These are phyloP conservation scores for Aphaenogaster rudis DNA, from an alignment of 1,140 invertebrate species.

Conservation along the genomic window DNA sequence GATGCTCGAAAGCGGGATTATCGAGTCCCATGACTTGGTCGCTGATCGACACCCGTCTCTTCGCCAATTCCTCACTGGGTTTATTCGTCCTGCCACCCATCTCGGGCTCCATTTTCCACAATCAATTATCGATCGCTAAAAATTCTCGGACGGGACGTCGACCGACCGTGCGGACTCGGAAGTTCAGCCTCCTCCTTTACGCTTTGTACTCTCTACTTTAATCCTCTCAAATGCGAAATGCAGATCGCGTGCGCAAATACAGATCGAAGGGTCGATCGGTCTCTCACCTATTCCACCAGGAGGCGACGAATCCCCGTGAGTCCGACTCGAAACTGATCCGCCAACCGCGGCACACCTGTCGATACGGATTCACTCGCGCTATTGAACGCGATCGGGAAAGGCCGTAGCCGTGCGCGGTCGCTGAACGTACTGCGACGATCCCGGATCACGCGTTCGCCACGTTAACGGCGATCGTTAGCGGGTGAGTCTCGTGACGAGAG, in stretches of 20 bases:
- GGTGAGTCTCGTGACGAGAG: slow-evolving; percentile 68
- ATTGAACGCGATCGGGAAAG: slow-evolving; percentile 29
- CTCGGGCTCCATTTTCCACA: slow-evolving; percentile 77
- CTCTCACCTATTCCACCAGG: neutral
- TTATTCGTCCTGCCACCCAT: slow-evolving; percentile 58
- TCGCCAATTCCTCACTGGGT: slow-evolving; percentile 76
- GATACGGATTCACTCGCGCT: slow-evolving; percentile 16
- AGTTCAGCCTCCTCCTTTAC: neutral
- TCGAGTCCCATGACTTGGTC: slow-evolving; percentile 83
- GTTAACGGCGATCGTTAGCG: slow-evolving; percentile 65
- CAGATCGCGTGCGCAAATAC: neutral
- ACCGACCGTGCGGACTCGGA: neutral
- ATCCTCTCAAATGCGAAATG: neutral
- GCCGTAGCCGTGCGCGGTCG: neutral
- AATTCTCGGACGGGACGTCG: neutral
- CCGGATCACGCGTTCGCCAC: slow-evolving; percentile 43
- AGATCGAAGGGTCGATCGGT: neutral
- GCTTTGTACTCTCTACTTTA: neutral
- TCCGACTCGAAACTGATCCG: neutral
- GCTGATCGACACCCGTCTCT: slow-evolving; percentile 85
- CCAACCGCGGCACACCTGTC: neutral
- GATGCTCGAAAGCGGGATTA: slow-evolving; percentile 84
- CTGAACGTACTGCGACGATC: slow-evolving; percentile 45
- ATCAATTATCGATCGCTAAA: slow-evolving; percentile 11
- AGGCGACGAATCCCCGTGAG: neutral